Percentiles rank a stretch among this genome's conserved stretches.
Conservation (phyloP, 2,113 vertebrate genomes). For the Actinemys pallida region DNA sequence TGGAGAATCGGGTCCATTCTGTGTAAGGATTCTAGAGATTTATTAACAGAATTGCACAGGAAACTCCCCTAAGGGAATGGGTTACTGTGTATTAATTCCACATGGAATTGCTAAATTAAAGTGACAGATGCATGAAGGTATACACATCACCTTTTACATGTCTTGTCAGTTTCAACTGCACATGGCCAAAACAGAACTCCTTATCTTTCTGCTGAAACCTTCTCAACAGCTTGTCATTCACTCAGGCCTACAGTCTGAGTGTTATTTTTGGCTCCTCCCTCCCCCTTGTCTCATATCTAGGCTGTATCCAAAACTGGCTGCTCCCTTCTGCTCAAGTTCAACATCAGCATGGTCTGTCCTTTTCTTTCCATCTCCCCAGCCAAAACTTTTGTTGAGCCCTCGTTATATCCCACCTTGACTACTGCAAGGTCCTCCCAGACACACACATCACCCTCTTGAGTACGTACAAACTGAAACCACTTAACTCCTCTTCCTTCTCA, state of each 20-base stretch:
- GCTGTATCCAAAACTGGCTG: neutral
- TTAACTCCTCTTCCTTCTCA: neutral
- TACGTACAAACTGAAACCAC: neutral
- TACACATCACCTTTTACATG: neutral
- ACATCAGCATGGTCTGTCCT: neutral
- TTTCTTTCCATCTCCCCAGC: neutral
- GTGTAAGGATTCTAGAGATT: neutral
- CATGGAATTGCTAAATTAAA: neutral
- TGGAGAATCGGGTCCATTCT: neutral
- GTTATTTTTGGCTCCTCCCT: neutral
- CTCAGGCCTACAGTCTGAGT: neutral
- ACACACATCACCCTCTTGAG: neutral
- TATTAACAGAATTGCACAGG: neutral
- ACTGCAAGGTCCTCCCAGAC: neutral
- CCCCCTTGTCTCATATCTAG: neutral
- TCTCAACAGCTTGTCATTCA: neutral
- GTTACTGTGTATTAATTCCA: neutral
- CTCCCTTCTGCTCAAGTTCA: neutral
- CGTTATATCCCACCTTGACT: neutral
- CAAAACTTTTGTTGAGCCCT: neutral
- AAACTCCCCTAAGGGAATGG: neutral
- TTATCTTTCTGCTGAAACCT: neutral
- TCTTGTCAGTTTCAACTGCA: neutral
- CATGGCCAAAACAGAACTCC: neutral
- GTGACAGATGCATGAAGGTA: neutral